Evolutionary conservation across 2,888 invertebrate genomes (phyloP).

Genomic region (Torymus auratus): DNA sequence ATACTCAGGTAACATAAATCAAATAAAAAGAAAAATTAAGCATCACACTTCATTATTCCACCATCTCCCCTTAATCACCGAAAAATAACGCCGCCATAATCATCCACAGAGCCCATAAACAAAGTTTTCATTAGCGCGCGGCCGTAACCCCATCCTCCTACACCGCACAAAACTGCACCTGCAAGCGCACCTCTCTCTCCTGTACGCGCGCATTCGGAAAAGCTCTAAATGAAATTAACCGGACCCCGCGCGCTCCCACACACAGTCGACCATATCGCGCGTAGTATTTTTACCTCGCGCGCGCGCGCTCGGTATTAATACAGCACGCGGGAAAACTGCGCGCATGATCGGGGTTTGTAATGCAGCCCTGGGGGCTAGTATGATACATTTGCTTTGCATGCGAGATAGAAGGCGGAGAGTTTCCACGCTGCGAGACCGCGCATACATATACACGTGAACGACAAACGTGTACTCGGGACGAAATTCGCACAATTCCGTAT

Average conservation of each 20-base stretch:
- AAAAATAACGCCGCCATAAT: not conserved
- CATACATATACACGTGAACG: conserved; percentile 38
- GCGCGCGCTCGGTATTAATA: conserved; percentile 66
- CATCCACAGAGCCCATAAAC: conserved; percentile 20
- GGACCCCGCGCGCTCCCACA: not conserved
- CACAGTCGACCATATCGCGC: not conserved
- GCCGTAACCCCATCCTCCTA: too few species aligned
- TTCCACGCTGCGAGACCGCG: not conserved
- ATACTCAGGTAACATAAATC: too few species aligned
- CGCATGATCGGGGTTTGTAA: conserved; percentile 71
- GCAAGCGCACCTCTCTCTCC: not conserved
- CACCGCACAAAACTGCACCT: conserved; percentile 4
- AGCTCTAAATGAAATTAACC: conserved; percentile 54
- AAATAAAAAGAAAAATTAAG: too few species aligned
- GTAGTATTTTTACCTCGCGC: conserved; percentile 68
- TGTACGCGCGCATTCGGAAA: conserved; percentile 10
- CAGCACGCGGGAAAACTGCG: conserved; percentile 67
- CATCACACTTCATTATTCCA: too few species aligned
- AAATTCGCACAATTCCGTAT: conserved; percentile 63
- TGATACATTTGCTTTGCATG: conserved; percentile 72
- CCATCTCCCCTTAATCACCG: not conserved
- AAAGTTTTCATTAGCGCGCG: conserved; percentile 40
- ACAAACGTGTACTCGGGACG: conserved; percentile 3
- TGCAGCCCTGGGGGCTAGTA: conserved; percentile 73
- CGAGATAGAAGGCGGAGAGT: conserved; percentile 38